These are phyloP conservation scores for Archilochus colubris DNA, from an alignment of 2,113 vertebrate genomes.

Conservation along the genomic window DNA sequence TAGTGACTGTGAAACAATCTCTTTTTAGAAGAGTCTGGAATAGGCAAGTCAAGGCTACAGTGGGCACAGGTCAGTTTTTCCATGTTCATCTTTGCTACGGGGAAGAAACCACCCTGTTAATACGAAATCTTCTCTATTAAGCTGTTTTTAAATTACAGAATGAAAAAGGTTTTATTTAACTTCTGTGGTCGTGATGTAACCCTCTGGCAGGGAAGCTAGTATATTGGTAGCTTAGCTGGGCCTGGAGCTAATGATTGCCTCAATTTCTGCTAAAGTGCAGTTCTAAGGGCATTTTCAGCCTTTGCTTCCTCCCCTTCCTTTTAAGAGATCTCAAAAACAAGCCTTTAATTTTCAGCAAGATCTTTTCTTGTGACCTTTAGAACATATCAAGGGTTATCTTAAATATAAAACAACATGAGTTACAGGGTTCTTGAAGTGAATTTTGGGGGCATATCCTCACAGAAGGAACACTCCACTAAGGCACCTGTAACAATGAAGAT, in stretches of 20 bases:
- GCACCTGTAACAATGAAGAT: not conserved
- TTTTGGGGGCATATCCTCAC: not conserved
- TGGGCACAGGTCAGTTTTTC: constrained; percentile 44
- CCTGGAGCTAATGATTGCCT: constrained; percentile 19
- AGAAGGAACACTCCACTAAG: not conserved
- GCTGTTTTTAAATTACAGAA: constrained; percentile 4
- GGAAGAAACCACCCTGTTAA: constrained; percentile 41
- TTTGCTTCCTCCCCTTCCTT: not conserved
- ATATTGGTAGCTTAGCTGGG: not conserved
- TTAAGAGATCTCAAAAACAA: not conserved
- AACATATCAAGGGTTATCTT: not conserved
- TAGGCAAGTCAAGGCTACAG: constrained; percentile 34
- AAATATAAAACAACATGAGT: not conserved
- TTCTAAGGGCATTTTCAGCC: not conserved
- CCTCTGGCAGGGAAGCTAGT: not conserved
- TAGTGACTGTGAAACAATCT: not conserved
- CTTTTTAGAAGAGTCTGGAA: not conserved
- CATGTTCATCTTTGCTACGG: not conserved
- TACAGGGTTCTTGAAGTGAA: not conserved
- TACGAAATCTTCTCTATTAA: constrained; percentile 11
- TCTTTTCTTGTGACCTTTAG: not conserved
- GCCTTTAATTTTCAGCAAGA: not conserved
- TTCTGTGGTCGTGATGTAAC: not conserved
- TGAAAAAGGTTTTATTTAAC: constrained; percentile 35
- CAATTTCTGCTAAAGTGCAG: not conserved